Conservation (phyloP, 53 echinoderm and acorn worm species). For the Holothuria scabra region DNA sequence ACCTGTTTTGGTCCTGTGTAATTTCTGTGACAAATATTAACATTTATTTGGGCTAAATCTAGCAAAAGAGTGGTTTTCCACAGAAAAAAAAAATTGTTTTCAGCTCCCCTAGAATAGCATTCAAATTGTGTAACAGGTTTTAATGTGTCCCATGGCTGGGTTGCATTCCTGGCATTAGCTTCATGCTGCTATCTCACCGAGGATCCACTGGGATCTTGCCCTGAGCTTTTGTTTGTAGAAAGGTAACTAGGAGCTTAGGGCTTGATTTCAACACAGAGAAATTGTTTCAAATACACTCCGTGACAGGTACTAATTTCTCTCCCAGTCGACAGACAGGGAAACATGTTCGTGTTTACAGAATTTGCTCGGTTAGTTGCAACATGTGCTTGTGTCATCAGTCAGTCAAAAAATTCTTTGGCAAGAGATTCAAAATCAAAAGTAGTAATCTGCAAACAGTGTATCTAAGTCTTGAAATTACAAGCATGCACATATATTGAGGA, state of each 20-base stretch:
- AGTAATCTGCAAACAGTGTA: too few relatives aligned
- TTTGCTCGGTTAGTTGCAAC: too few relatives aligned
- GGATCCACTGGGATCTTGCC: slow-evolving; percentile 1
- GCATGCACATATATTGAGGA: too few relatives aligned
- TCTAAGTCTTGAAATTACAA: too few relatives aligned
- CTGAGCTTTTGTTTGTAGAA: slow-evolving; percentile 44
- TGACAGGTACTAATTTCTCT: slow-evolving; percentile 31
- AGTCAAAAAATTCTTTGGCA: too few relatives aligned
- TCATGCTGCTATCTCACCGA: slow-evolving; percentile 33
- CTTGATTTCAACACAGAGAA: slow-evolving; percentile 32
- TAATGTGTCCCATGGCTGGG: slow-evolving; percentile 19
- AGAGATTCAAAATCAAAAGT: too few relatives aligned
- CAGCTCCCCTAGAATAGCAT: background rate
- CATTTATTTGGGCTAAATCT: too few relatives aligned
- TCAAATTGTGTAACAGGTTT: slow-evolving; percentile 50
- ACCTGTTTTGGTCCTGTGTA: too few relatives aligned
- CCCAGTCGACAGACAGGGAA: background rate
- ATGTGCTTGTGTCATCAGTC: too few relatives aligned
- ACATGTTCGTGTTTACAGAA: too few relatives aligned
- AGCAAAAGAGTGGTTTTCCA: background rate
- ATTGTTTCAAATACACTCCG: slow-evolving; percentile 35
- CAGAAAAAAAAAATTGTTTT: slow-evolving; percentile 36
- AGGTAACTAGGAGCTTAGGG: slow-evolving; percentile 36
- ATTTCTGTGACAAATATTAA: too few relatives aligned
- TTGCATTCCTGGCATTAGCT: slow-evolving; percentile 32